A percentile compares a stretch with the other conserved stretches of the same genome.
Conservation (phyloP, 2,797 vertebrate genomes). For the Aldrovandia affinis region DNA sequence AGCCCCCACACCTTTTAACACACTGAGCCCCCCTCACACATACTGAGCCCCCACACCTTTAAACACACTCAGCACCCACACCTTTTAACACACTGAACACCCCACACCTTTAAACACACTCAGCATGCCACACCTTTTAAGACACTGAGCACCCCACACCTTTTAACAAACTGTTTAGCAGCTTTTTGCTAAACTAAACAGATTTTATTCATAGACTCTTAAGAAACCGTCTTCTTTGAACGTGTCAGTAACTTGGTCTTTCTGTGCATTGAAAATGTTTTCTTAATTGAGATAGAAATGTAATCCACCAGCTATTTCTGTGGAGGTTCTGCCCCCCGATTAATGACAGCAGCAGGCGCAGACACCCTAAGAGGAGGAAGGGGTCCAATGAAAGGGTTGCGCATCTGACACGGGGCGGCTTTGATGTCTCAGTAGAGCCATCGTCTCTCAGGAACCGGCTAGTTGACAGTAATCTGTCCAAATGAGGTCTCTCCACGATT, state of each 20-base stretch:
- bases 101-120: neutral
- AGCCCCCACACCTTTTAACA: neutral
- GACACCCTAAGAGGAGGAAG: neutral
- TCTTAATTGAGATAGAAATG: neutral
- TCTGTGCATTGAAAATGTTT: neutral
- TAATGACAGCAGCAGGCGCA: neutral
- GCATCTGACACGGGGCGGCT: neutral
- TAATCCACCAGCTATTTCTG: neutral
- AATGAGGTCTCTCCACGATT: neutral
- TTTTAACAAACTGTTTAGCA: no score
- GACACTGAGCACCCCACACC: neutral
- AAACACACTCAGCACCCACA: neutral
- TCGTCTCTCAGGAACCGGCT: neutral
- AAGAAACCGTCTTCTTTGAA: neutral
- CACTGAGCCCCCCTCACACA: neutral
- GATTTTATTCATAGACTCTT: neutral
- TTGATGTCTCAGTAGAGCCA: neutral
- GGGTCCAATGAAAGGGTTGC: neutral
- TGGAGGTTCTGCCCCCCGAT: neutral
- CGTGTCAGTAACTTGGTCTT: neutral
- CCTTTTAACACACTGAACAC: neutral
- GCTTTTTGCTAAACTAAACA: neutral
- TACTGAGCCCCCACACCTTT: no score
- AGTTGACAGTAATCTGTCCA: slow-evolving; percentile 22
- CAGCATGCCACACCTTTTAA: neutral